Percentiles rank a stretch among this genome's conserved stretches.
Evolutionary conservation across 1,140 invertebrate genomes (phyloP).

Genomic region (Physella acuta): DNA sequence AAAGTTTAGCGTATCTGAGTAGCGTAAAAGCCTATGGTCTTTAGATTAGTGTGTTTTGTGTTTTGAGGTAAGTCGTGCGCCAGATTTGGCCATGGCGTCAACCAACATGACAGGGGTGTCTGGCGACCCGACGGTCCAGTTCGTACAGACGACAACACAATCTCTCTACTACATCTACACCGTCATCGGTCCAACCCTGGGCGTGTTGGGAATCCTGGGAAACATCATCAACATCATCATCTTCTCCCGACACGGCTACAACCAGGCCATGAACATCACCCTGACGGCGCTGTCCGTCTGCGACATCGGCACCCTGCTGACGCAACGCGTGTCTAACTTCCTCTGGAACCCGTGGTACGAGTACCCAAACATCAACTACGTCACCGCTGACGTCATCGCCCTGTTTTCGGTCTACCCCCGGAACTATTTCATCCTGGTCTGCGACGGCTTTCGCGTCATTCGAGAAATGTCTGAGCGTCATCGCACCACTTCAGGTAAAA

Average conservation of each 20-base stretch:
- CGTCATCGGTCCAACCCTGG: no score
- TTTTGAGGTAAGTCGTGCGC: no score
- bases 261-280: not conserved
- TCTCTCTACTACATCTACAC: no score
- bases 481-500: not conserved
- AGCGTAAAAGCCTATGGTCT: no score
- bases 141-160: no score
- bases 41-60: no score
- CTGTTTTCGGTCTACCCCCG: not conserved
- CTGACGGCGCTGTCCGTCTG: not conserved
- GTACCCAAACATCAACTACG: not conserved
- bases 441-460: not conserved
- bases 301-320: not conserved
- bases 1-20: no score
- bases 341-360: not conserved
- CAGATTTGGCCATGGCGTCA: no score
- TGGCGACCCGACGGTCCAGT: no score
- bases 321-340: not conserved
- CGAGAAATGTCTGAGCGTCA: not conserved
- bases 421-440: not conserved
- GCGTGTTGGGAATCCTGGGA: not conserved
- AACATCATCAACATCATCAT: not conserved
- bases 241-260: not conserved
- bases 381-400: not conserved
- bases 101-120: no score